A percentile compares a stretch with the other conserved stretches of the same genome.
Conservation (phyloP, 2,888 invertebrate genomes). For the Euplagia quadripunctaria region DNA sequence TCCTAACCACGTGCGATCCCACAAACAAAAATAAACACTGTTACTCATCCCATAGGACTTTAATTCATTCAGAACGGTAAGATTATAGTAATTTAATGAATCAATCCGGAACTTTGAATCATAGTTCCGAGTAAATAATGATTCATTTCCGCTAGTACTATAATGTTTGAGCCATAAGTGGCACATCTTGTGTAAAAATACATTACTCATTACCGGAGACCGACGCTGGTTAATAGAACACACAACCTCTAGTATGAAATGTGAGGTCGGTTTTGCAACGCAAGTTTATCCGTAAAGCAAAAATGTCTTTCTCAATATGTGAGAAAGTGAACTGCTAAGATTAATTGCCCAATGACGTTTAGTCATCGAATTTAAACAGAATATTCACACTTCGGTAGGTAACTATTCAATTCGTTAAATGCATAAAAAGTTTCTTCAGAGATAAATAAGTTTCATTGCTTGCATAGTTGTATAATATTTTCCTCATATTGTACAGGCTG, state of each 20-base stretch:
- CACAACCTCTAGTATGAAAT: constrained; percentile 1
- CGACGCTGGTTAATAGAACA: neutral
- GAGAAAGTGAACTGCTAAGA: constrained; percentile 43
- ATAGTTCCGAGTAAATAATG: constrained; percentile 77
- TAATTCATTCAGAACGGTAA: constrained; percentile 35
- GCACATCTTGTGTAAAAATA: constrained; percentile 52
- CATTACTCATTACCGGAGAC: constrained; percentile 40
- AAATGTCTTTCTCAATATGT: constrained; percentile 17
- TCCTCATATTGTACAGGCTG: constrained; percentile 15
- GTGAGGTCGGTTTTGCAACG: constrained; percentile 12
- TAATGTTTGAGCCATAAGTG: constrained; percentile 44
- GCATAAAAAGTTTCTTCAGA: constrained; percentile 3
- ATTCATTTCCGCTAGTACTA: constrained; percentile 74
- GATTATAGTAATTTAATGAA: constrained; percentile 56
- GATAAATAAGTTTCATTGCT: constrained; percentile 2
- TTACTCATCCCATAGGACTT: constrained; percentile 47
- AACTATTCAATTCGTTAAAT: neutral
- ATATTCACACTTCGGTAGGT: neutral
- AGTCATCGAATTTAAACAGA: constrained; percentile 37
- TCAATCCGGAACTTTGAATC: constrained; percentile 80
- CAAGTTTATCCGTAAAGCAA: constrained; percentile 26
- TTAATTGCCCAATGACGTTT: constrained; percentile 31
- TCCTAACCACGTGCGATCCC: constrained; percentile 35
- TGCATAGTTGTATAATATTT: constrained; percentile 3
- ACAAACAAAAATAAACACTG: constrained; percentile 53